Evolutionary conservation across 92 coral and sea anemone species (phyloP), one percentile per base, ranked within the genome.

Genomic region (Paramuricea clavata): DNA sequence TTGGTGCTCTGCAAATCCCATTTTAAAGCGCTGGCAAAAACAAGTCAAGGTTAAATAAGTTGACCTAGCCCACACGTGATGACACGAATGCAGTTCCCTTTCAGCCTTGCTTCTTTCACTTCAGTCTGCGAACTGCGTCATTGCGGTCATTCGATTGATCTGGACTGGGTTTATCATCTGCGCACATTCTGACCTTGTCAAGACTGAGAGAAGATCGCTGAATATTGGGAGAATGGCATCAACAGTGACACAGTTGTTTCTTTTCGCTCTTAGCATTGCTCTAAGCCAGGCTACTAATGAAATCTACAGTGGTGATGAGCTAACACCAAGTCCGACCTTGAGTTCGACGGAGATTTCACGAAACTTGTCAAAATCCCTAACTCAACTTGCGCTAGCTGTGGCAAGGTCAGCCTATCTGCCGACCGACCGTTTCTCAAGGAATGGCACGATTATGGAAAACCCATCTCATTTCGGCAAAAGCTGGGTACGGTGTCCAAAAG

Each of bases 391-490:
- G 1, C n/a, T 76, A 16, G 82, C 82, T 23, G 43, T 54, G 47
- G 82, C 82, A 32, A 49, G 47, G 49, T 59, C 82, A 50, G 49
- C 39, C 59, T 49, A 76, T 31, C 30, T 76, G 10, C 82, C 82
- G 47, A 25, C 22, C 27, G 50, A 50, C n/a, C 82, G 43, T n/a
- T 49, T 76, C 35, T 1, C 59, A 6, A 44, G 19, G 12, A 76
- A 76, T 52, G 68, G 82, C 33, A 25, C 82, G 68, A 76, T 76
- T 12, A 76, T 76, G 43, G 82, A 76, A 32, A 76, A 76, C 43
- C 82, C 65, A 3, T 22, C 21, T 26, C 41, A 49, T 76, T 76
- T 76, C 39, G 68, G 41, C 44, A 76, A 50, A 52, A 1, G 26
- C 44, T 49, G 67, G 52, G 12, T 54, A 2, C 23, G 26, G 31